Evolutionary conservation across 2,113 vertebrate species (phyloP).

Genomic region (Rhea americana): DNA sequence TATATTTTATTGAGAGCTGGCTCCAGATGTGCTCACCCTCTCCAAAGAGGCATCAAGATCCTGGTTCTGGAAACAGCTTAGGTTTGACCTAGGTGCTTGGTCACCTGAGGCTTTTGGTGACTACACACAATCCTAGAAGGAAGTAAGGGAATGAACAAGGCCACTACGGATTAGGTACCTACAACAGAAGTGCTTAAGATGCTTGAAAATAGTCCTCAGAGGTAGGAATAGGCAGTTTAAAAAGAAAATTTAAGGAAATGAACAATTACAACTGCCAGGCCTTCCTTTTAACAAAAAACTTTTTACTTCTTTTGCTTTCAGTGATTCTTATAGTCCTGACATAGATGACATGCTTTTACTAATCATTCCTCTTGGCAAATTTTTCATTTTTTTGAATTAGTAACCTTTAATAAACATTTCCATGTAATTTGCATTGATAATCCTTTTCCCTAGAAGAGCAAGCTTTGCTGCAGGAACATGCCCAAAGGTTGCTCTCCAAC

Average conservation of each 20-base stretch:
- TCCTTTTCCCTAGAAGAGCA: constrained; percentile 63
- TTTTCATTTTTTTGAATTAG: constrained; percentile 59
- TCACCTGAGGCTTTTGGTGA: not conserved
- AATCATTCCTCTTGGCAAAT: constrained; percentile 29
- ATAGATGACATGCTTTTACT: not conserved
- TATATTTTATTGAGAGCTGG: not conserved
- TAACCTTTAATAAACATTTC: constrained; percentile 58
- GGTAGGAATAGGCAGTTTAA: not conserved
- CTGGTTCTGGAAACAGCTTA: not conserved
- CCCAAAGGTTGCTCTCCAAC: constrained; percentile 52
- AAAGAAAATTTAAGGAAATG: not conserved
- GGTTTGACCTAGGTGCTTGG: not conserved
- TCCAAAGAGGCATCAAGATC: not conserved
- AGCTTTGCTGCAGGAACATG: constrained; percentile 60
- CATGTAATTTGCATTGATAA: constrained; percentile 64
- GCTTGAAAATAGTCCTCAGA: not conserved
- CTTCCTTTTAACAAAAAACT: not conserved
- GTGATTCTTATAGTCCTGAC: not conserved
- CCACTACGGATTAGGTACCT: not conserved
- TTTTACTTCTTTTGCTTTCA: not conserved
- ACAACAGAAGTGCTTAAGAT: not conserved
- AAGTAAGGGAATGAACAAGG: not conserved
- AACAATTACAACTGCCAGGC: not conserved
- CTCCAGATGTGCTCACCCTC: not conserved
- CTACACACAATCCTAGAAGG: not conserved